Base-by-base conservation (phyloP, 2,113 vertebrate genomes). In the Stomatorhinus ivindoensis region DNA sequence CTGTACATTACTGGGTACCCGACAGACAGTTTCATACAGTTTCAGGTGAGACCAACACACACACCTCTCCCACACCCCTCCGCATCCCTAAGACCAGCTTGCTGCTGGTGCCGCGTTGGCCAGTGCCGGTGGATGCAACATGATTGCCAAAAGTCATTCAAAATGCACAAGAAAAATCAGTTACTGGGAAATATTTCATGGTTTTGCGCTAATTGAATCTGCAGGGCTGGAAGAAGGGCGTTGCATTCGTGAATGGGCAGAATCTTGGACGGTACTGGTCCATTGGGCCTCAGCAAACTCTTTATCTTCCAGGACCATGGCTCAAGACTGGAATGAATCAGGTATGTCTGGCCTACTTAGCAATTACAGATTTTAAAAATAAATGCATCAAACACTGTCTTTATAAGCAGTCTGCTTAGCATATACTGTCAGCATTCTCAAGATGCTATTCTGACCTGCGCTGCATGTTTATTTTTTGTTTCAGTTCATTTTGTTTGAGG, bases 141-240 rank as follows among this genome's bases (percentile, higher is more conserved):
- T 39, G 17, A 7, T 76, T 17, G 35, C 13, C 27, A 76, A 73
- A 27, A 76, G 19, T 47, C 44, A 47, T n/a, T 46, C 39, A 84
- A 46, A 21, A 47, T 47, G 82, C 21, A 4, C 44, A n/a, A 42
- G 82, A n/a, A 44, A 47, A n/a, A 47, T 47, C 19, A 24, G 15
- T 19, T 4, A 21, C 80, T 21, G 19, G 3, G 19, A 19, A 21
- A 24, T 42, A 46, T n/a, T n/a, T 46, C 82, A 42, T 42, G 46
- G 27, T 76, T 15, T 55, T 42, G 19, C 15, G 5, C 44, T 27
- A 19, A 87, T 39, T 87, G 47, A 13, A 8, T 69, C 90, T 90
- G n/a, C 89, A 99, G 98, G 97, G 97, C 92, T 99, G 98, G 98
- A 96, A 95, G n/a, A 99, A 99, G 93, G 98, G 98, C 51, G 97